Evolutionary conservation across 2,797 vertebrate genomes (phyloP).

Genomic region (Aldrovandia affinis): DNA sequence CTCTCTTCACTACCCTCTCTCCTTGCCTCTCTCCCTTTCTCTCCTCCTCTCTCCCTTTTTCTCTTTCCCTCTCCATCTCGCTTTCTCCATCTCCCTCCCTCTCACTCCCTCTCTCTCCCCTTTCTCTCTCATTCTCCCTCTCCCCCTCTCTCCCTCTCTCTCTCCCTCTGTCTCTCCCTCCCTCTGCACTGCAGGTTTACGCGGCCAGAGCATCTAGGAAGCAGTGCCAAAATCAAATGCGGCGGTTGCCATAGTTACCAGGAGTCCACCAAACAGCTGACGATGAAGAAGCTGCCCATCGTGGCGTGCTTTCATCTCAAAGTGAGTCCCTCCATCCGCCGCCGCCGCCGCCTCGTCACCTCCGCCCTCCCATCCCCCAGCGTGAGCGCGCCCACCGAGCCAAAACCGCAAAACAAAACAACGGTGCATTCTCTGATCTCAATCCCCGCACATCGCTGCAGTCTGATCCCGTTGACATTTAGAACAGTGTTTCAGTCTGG

Average conservation of each 20-base stretch:
- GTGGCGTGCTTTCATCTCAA: conserved; percentile 99
- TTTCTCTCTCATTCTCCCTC: background rate
- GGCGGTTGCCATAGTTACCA: conserved; percentile 99
- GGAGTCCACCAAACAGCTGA: conserved; percentile 99
- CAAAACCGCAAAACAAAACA: too few relatives aligned
- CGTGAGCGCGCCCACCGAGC: background rate
- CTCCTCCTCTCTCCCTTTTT: background rate
- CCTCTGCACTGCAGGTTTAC: conserved; percentile 83
- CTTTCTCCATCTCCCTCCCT: background rate
- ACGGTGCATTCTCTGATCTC: background rate
- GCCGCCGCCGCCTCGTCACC: background rate
- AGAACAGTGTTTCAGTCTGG: background rate
- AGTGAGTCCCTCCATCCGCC: conserved; percentile 74
- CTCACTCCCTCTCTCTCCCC: background rate
- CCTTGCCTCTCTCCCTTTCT: background rate
- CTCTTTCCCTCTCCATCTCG: too few relatives aligned
- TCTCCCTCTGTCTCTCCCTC: too few relatives aligned
- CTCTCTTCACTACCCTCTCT: background rate
- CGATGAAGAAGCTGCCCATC: conserved; percentile 98
- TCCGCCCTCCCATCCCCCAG: too few relatives aligned
- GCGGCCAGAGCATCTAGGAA: conserved; percentile 96
- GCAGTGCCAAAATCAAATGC: conserved; percentile 99
- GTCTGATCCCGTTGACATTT: background rate
- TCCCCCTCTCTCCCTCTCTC: background rate
- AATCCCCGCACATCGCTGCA: background rate